Percentiles rank a stretch among this genome's conserved stretches.
These are phyloP conservation scores for Diplodus sargus DNA, from an alignment of 2,797 vertebrate genomes.

Conservation along the genomic window DNA sequence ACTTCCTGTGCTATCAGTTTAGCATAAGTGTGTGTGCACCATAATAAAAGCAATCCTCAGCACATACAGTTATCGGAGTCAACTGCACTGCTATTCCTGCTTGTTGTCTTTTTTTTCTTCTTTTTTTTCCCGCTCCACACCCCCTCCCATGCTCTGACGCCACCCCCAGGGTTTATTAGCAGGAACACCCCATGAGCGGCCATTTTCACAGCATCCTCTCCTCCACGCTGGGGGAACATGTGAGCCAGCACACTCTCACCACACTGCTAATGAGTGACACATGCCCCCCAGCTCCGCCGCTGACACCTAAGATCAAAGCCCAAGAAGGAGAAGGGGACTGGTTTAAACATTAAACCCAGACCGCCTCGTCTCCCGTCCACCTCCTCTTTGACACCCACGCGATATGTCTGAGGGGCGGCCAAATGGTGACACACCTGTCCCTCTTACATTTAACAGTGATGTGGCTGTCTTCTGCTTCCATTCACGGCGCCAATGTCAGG, in stretches of 20 bases:
- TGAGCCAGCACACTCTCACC: conserved; percentile 78
- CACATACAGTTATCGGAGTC: conserved; percentile 60
- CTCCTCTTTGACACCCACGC: conserved; percentile 79
- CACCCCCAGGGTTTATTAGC: conserved; percentile 72
- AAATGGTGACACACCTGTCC: conserved; percentile 85
- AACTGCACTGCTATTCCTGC: conserved; percentile 33
- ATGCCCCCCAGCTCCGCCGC: conserved; percentile 70
- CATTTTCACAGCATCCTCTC: conserved; percentile 78
- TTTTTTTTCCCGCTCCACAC: not conserved
- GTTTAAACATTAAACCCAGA: conserved; percentile 57
- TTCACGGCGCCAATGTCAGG: conserved; percentile 31
- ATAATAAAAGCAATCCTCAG: conserved; percentile 51
- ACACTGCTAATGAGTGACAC: conserved; percentile 83
- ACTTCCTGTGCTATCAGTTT: conserved; percentile 82
- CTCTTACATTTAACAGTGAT: conserved; percentile 39
- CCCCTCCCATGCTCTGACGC: conserved; percentile 48
- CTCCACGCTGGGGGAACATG: conserved; percentile 53
- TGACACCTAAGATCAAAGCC: conserved; percentile 85
- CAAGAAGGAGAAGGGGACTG: conserved; percentile 65
- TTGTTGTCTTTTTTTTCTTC: conserved; percentile 12
- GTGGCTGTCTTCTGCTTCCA: conserved; percentile 20
- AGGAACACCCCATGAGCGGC: conserved; percentile 64
- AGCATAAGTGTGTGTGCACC: conserved; percentile 66
- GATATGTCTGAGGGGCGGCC: conserved; percentile 75
- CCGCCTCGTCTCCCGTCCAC: conserved; percentile 41